Evolutionary conservation across 1,140 invertebrate genomes (phyloP), one percentile per base, ranked within the genome.

Genomic region (Octopus bimaculoides): DNA sequence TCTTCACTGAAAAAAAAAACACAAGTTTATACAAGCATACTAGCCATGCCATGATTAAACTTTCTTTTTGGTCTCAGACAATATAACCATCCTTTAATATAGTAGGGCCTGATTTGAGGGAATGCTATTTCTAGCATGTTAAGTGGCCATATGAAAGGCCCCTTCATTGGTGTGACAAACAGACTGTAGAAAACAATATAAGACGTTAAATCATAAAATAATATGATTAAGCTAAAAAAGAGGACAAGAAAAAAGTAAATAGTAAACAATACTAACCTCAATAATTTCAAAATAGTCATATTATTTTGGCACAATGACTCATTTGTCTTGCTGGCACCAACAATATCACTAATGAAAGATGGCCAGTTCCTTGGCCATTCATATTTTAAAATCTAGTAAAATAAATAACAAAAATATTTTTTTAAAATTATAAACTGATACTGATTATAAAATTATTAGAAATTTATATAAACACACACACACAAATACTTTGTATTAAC

Each of bases 331-430:
- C 96, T 98, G 14, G 98, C 96, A 66, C 98, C 98, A 77, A 99
- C 98, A 91, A 99, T 99, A 87, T 99, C 98, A 87, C 95, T 94
- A 82, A 99, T 99, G 89, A 99, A 99, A 6, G 96, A 95, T 87
- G 98, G 96, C 98, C 98, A 99, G 89, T 99, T 98, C 88, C 98
- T 97, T 75, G 98, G 98, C 98, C 98, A 99, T 91, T 99, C 98
- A 86, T 98, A 92, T 91, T 99, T 99, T 83, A 99, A 92, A 82
- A 99, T 98, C 94, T 99, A 92, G 75, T 90, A 89, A 79, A 84
- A 84, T 83, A 79, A 81, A 84, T 75, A 83, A 81, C 78, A 14
- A 71, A 71, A 17, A 71, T 20, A 71, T 71, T 71, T 41, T 41
- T 1, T 41, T 41, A 41, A 41, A 41, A 41, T 41, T 41, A 41